A percentile compares a stretch with the other conserved stretches of the same genome.
phyloP scores from a whole-genome alignment of 2,888 invertebrate species.

The Bibio marci region DNA sequence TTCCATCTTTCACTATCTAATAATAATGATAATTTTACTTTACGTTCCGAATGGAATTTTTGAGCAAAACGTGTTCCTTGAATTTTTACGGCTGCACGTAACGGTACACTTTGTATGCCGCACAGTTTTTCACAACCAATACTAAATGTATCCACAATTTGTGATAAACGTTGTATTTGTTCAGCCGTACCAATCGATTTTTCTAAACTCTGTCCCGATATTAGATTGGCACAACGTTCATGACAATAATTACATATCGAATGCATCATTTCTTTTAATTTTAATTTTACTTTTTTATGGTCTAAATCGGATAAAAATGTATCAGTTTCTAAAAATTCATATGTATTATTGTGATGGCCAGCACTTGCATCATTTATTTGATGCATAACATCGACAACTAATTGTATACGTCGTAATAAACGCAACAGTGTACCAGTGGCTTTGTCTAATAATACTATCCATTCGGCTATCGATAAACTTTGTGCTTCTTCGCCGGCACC shows the following conservation, averaged over 20 bases:
- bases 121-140: slow-evolving; percentile 56
- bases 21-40: slow-evolving; percentile 65
- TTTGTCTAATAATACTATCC: slow-evolving; percentile 47
- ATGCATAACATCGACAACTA: slow-evolving; percentile 57
- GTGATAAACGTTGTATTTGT: slow-evolving; percentile 57
- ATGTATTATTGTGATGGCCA: slow-evolving; percentile 34
- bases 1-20: slow-evolving; percentile 90
- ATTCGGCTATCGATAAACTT: slow-evolving; percentile 46
- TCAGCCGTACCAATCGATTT: slow-evolving; percentile 51
- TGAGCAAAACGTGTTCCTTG: slow-evolving; percentile 84
- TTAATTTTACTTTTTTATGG: slow-evolving; percentile 45
- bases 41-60: slow-evolving; percentile 76
- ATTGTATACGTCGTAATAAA: slow-evolving; percentile 55
- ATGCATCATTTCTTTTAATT: slow-evolving; percentile 57
- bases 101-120: slow-evolving; percentile 56
- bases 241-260: slow-evolving; percentile 85
- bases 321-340: slow-evolving; percentile 33
- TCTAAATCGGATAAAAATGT: slow-evolving; percentile 52
- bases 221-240: slow-evolving; percentile 77
- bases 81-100: slow-evolving; percentile 67
- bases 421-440: slow-evolving; percentile 47
- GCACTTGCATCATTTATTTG: slow-evolving; percentile 54
- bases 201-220: slow-evolving; percentile 59
- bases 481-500: slow-evolving; percentile 32
- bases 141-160: slow-evolving; percentile 64